These are phyloP conservation scores for Cheilosia impressa DNA, from an alignment of 2,888 invertebrate species.

Conservation along the genomic window DNA sequence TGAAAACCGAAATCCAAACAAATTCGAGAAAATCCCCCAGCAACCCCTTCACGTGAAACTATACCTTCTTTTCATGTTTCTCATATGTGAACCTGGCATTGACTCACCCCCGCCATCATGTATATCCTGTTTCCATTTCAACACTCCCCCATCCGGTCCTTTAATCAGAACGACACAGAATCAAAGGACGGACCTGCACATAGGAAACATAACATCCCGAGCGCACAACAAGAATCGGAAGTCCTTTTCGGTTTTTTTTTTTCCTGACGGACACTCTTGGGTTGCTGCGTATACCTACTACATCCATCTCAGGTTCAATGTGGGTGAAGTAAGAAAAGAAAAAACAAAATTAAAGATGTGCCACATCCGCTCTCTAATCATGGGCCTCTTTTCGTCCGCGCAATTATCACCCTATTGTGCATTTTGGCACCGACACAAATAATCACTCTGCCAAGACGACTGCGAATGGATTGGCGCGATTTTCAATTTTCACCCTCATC, in stretches of 20 bases:
- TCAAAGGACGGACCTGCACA: constrained; percentile 59
- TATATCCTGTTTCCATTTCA: constrained; percentile 69
- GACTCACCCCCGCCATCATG: constrained; percentile 37
- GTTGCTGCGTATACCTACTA: background rate
- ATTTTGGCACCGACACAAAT: constrained; percentile 48
- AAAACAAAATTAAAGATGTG: background rate
- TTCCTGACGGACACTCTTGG: constrained; percentile 23
- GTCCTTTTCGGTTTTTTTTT: constrained; percentile 37
- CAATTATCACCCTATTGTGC: constrained; percentile 71
- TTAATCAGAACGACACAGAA: constrained; percentile 65
- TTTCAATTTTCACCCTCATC: constrained; percentile 57
- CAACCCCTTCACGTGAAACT: constrained; percentile 30
- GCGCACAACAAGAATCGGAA: constrained; percentile 74
- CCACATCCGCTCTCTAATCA: constrained; percentile 67
- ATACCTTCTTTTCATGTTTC: constrained; percentile 35
- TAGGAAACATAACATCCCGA: constrained; percentile 44
- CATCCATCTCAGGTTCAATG: constrained; percentile 49
- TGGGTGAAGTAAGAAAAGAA: constrained; percentile 42
- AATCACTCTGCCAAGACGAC: constrained; percentile 50
- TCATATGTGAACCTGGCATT: background rate
- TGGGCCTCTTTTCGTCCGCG: constrained; percentile 28
- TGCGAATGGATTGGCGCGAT: constrained; percentile 37
- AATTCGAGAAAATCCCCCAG: constrained; percentile 18
- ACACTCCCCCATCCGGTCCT: constrained; percentile 71
- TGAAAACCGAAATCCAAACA: constrained; percentile 23